Percentiles rank a stretch among this genome's conserved stretches.
Evolutionary conservation across 2,797 vertebrate species (phyloP).

Genomic region (Coluber constrictor): DNA sequence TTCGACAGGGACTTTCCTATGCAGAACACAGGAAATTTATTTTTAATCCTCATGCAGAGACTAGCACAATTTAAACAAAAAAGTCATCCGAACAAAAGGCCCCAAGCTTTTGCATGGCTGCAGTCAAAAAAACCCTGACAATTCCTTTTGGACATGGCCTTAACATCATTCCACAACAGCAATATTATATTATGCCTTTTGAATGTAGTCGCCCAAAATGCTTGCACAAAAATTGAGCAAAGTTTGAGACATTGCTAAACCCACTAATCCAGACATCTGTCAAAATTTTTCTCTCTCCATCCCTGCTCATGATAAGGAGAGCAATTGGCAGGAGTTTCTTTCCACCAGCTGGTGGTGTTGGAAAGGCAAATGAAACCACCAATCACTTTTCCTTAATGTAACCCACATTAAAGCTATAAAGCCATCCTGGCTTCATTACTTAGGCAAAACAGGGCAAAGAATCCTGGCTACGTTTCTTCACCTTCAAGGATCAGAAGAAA

Average conservation of each 20-base stretch:
- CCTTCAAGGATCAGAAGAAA: neutral
- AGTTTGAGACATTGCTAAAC: neutral
- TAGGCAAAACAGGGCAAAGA: neutral
- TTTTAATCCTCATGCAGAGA: neutral
- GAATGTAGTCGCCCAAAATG: neutral
- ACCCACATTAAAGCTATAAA: neutral
- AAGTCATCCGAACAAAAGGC: neutral
- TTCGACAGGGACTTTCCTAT: neutral
- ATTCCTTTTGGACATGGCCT: neutral
- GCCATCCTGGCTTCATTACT: neutral
- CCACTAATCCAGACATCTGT: neutral
- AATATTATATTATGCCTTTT: neutral
- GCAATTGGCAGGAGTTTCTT: neutral
- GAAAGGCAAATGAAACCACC: neutral
- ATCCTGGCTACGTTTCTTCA: neutral
- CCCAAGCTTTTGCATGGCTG: neutral
- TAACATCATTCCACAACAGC: neutral
- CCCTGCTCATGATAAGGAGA: neutral
- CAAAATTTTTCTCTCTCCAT: neutral
- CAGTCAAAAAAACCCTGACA: neutral
- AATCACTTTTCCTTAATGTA: neutral
- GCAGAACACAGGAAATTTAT: neutral
- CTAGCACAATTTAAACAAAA: neutral
- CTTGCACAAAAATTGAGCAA: neutral
- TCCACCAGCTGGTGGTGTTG: neutral